phyloP scores from a whole-genome alignment of 2,113 vertebrate species.

The Columba janthina region DNA sequence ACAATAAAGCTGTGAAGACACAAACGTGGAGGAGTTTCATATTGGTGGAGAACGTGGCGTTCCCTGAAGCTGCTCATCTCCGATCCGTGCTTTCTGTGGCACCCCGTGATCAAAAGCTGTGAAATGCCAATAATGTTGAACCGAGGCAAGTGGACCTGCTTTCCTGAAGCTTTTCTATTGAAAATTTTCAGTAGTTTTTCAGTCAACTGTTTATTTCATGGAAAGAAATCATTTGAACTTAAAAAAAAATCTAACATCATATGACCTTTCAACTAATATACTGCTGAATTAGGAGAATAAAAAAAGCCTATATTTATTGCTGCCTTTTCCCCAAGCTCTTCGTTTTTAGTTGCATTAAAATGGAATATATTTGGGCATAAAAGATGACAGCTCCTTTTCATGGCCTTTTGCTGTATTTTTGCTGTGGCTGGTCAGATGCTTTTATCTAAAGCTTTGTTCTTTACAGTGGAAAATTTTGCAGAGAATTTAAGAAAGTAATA shows the following conservation, averaged over 20 bases:
- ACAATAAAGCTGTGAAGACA: neutral
- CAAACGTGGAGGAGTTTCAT: neutral
- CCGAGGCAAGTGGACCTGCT: neutral
- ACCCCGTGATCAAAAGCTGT: neutral
- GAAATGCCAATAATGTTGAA: accelerated
- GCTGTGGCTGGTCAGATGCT: slow-evolving; percentile 15
- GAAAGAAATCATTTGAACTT: neutral
- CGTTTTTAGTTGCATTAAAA: neutral
- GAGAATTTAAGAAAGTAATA: neutral
- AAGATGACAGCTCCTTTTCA: slow-evolving; percentile 32
- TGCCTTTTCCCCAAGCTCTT: neutral
- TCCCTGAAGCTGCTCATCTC: neutral
- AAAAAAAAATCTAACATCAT: neutral
- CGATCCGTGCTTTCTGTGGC: accelerated
- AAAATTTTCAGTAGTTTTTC: neutral
- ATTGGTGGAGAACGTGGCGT: neutral
- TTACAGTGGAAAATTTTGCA: neutral
- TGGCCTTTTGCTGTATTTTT: slow-evolving; percentile 14
- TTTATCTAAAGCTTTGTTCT: slow-evolving; percentile 44
- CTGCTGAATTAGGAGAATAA: neutral
- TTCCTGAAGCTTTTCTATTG: neutral
- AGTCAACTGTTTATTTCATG: neutral
- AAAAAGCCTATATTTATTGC: neutral
- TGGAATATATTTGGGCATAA: slow-evolving; percentile 25
- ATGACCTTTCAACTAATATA: neutral